A percentile compares a stretch with the other conserved stretches of the same genome.
phyloP scores from a whole-genome alignment of 2,113 vertebrate genomes.

The Nesogale talazaci region DNA sequence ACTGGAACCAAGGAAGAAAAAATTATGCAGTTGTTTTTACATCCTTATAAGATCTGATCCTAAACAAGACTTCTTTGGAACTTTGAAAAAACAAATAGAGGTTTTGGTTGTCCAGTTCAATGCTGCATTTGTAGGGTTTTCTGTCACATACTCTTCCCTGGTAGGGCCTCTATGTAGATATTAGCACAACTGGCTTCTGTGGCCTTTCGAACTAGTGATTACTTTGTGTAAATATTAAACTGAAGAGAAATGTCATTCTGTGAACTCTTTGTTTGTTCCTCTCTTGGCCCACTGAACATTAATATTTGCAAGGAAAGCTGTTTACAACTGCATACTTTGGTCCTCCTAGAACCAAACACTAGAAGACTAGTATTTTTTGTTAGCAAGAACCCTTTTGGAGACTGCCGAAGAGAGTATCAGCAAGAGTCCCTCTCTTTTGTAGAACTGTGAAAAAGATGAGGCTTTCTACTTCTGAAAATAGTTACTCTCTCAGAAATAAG shows the following conservation, averaged over 20 bases:
- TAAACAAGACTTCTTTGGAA: background rate
- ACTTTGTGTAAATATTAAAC: slow-evolving; percentile 74
- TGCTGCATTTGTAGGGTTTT: background rate
- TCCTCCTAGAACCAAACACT: slow-evolving; percentile 54
- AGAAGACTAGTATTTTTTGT: slow-evolving; percentile 53
- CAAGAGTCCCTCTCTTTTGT: background rate
- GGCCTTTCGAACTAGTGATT: slow-evolving; percentile 61
- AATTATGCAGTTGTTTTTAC: background rate
- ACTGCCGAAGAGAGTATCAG: background rate
- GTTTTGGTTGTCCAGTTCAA: background rate
- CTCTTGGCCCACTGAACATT: slow-evolving; percentile 56
- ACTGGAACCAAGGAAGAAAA: background rate
- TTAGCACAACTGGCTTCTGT: slow-evolving; percentile 56
- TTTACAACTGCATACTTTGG: slow-evolving; percentile 57
- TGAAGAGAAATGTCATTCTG: slow-evolving; percentile 56
- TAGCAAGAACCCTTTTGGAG: slow-evolving; percentile 34
- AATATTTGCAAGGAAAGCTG: slow-evolving; percentile 60
- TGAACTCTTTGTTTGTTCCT: slow-evolving; percentile 69
- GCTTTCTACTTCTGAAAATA: too few species aligned
- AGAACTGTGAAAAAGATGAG: background rate
- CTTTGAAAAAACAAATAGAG: slow-evolving; percentile 34
- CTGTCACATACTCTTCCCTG: slow-evolving; percentile 1
- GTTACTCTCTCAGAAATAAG: too few species aligned
- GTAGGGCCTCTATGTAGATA: slow-evolving; percentile 34
- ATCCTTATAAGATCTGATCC: background rate